A percentile compares a stretch with the other conserved stretches of the same genome.
Conservation (phyloP, 2,888 invertebrate genomes). For the Acholoe squamosa region DNA sequence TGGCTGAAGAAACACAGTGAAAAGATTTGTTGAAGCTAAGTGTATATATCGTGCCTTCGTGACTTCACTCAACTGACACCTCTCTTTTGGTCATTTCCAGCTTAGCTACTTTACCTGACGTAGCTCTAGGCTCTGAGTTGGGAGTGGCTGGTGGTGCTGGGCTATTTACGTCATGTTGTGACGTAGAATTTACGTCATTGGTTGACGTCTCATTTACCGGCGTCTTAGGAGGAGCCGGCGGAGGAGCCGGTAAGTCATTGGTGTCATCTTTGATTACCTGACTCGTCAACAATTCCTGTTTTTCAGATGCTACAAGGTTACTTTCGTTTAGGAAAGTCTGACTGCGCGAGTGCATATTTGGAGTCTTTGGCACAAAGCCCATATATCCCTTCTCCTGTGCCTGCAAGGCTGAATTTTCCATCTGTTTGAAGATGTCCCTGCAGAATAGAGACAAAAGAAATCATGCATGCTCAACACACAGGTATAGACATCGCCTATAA, state of each 20-base stretch:
- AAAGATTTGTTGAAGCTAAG: too few relatives aligned
- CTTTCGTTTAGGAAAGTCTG: slow-evolving; percentile 40
- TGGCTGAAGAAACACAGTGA: too few relatives aligned
- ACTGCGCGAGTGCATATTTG: slow-evolving; percentile 40
- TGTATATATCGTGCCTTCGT: not conserved
- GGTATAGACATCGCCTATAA: not conserved
- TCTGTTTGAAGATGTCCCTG: slow-evolving; percentile 56
- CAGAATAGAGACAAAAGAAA: not conserved
- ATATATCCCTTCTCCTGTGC: slow-evolving; percentile 57
- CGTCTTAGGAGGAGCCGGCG: not conserved
- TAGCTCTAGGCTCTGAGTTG: not conserved
- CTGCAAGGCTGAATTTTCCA: slow-evolving; percentile 32
- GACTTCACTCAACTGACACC: not conserved
- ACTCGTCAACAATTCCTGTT: not conserved
- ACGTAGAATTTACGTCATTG: not conserved
- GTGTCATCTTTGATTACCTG: not conserved
- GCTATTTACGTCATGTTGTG: not conserved
- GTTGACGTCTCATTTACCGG: not conserved
- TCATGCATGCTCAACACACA: not conserved
- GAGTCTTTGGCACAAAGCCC: slow-evolving; percentile 53
- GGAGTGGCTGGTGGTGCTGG: not conserved
- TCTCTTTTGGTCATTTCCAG: slow-evolving; percentile 28
- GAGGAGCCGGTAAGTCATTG: not conserved
- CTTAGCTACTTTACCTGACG: not conserved
- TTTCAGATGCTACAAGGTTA: not conserved